Percentiles rank a stretch among this genome's conserved stretches.
phyloP scores from a whole-genome alignment of 2,888 invertebrate genomes.

The Yponomeuta sedellus region DNA sequence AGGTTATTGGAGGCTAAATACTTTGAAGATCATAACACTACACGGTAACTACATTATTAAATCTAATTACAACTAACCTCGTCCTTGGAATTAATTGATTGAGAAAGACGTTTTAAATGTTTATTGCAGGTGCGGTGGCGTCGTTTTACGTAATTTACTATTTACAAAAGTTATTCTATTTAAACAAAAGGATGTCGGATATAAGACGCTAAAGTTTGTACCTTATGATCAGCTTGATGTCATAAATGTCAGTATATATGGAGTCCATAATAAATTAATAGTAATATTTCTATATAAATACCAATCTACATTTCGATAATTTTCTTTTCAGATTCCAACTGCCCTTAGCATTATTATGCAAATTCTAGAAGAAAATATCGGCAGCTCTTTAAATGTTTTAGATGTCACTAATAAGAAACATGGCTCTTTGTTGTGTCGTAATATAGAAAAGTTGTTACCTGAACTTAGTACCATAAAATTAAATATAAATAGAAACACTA shows the following conservation, averaged over 20 bases:
- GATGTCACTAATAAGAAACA: slow-evolving; percentile 21
- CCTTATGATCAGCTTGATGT: slow-evolving; percentile 17
- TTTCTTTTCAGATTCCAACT: slow-evolving; percentile 22
- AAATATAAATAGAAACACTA: not conserved
- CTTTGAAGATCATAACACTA: slow-evolving; percentile 3
- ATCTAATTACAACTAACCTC: no score
- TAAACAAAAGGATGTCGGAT: slow-evolving; percentile 15
- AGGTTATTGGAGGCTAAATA: not conserved
- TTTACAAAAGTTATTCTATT: slow-evolving; percentile 22
- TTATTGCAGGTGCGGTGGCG: slow-evolving; percentile 27
- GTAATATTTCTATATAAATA: no score
- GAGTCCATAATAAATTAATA: no score
- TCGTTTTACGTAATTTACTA: slow-evolving; percentile 23
- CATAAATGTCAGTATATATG: no score
- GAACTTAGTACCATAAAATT: slow-evolving; percentile 13
- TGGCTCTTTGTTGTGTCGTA: slow-evolving; percentile 15
- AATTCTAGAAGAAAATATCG: slow-evolving; percentile 26
- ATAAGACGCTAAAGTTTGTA: slow-evolving; percentile 25
- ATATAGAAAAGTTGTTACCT: slow-evolving; percentile 10
- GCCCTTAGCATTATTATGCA: slow-evolving; percentile 24
- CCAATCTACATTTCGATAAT: no score
- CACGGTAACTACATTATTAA: slow-evolving; percentile 9
- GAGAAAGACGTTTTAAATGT: not conserved
- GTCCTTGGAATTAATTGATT: no score
- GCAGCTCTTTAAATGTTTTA: slow-evolving; percentile 22